These are phyloP conservation scores for Scaptodrosophila lebanonensis DNA, from an alignment of 1,140 invertebrate genomes.

Conservation along the genomic window DNA sequence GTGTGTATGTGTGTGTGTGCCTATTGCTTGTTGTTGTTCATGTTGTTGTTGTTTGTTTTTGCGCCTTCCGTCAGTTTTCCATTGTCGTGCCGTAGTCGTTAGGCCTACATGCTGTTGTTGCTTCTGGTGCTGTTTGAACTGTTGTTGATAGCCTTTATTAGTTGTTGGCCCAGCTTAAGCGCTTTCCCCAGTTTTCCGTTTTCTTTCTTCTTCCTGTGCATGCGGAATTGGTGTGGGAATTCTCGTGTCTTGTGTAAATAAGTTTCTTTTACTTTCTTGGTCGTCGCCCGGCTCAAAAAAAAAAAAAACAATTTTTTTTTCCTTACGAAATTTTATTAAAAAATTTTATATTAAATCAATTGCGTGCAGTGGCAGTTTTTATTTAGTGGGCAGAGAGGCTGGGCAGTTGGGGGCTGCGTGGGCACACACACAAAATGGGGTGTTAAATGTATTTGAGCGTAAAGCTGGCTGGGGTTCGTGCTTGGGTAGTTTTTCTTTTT, in stretches of 20 bases:
- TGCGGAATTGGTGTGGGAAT: constrained; percentile 15
- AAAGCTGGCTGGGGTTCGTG: constrained; percentile 33
- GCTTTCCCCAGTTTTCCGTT: constrained; percentile 49
- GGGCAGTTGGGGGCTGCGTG: too few relatives aligned
- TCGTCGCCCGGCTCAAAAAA: too few relatives aligned
- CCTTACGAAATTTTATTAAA: constrained; percentile 65
- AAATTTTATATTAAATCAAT: constrained; percentile 75
- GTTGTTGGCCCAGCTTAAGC: constrained; percentile 69
- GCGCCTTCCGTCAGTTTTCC: constrained; percentile 35
- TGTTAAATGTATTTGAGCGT: constrained; percentile 64
- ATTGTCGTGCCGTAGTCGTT: constrained; percentile 39
- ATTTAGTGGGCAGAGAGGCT: background rate
- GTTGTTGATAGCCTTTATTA: constrained; percentile 74
- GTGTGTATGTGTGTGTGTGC: constrained; percentile 19
- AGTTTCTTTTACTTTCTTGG: constrained; percentile 31
- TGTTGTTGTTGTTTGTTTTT: constrained; percentile 18
- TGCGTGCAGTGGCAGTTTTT: constrained; percentile 58
- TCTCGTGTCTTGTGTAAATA: constrained; percentile 46
- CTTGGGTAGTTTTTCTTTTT: constrained; percentile 3
- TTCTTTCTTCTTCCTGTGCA: constrained; percentile 29
- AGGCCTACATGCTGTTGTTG: constrained; percentile 13
- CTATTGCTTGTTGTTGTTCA: constrained; percentile 24
- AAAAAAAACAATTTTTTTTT: constrained; percentile 23
- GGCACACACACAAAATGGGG: constrained; percentile 13
- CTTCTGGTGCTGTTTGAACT: constrained; percentile 60